Percentiles rank a stretch among this genome's conserved stretches.
Evolutionary conservation across 2,113 vertebrate genomes (phyloP).

Genomic region (Chunga burmeisteri): DNA sequence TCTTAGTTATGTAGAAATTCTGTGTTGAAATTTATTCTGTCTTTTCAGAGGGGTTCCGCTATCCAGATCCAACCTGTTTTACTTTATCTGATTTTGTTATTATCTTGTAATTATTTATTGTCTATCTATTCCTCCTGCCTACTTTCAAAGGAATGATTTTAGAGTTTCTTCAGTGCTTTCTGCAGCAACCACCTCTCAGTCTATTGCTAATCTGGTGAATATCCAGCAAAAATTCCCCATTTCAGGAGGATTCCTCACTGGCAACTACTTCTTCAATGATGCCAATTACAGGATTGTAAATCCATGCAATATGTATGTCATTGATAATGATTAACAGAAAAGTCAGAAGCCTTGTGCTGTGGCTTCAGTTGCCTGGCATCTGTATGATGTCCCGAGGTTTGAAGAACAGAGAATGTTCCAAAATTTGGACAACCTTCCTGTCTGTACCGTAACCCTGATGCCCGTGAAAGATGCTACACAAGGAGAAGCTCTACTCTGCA

Average conservation of each 20-base stretch:
- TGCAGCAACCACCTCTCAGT: background rate
- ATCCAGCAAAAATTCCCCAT: background rate
- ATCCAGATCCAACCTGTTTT: background rate
- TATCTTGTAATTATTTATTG: background rate
- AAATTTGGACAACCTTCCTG: background rate
- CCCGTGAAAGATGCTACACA: background rate
- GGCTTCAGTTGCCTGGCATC: background rate
- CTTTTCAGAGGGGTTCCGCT: background rate
- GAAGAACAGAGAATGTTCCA: background rate
- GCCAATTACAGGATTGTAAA: background rate
- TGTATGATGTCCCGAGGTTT: background rate
- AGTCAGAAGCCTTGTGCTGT: background rate
- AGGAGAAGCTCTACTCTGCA: background rate
- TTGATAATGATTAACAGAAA: background rate
- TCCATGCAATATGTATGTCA: background rate
- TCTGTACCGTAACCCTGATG: rapidly evolving
- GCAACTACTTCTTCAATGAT: background rate
- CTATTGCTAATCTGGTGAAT: background rate
- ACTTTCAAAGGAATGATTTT: background rate
- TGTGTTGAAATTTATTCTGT: background rate
- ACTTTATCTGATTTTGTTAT: background rate
- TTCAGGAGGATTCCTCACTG: background rate
- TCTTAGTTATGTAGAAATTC: background rate
- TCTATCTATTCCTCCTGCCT: background rate
- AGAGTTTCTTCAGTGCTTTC: background rate